phyloP scores from a whole-genome alignment of 2,113 vertebrate species.

The Istiophorus platypterus region DNA sequence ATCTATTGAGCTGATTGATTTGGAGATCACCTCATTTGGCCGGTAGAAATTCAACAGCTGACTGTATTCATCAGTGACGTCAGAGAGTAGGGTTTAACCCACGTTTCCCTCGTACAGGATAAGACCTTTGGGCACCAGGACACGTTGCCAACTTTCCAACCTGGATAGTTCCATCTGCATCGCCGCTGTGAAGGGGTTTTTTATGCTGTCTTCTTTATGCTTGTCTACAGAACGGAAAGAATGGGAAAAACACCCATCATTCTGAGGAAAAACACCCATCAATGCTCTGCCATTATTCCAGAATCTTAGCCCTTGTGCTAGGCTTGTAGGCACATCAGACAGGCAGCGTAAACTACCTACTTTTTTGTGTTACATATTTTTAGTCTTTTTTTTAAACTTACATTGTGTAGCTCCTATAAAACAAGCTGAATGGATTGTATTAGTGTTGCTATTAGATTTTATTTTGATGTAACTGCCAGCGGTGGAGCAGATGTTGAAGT shows the following conservation, averaged over 20 bases:
- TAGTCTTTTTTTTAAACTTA: no score
- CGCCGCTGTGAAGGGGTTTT: neutral
- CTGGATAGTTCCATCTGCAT: no score
- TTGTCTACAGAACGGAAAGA: neutral
- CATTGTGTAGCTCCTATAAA: no score
- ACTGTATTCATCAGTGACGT: neutral
- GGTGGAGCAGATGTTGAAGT: no score
- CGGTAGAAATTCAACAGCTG: neutral
- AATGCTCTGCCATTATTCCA: neutral
- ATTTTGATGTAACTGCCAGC: no score
- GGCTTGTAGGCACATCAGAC: neutral
- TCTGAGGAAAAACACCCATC: neutral
- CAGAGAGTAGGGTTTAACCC: neutral
- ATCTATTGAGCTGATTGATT: neutral
- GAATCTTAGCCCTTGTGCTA: neutral
- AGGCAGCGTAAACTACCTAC: neutral
- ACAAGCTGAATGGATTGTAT: no score
- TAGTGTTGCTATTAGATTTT: no score
- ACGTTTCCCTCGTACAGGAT: neutral
- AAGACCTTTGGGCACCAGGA: neutral
- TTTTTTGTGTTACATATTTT: neutral
- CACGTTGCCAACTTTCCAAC: neutral
- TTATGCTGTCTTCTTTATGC: neutral
- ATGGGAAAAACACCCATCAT: neutral
- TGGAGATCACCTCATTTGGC: neutral